These are phyloP conservation scores for Phaenicophaeus curvirostris DNA, from an alignment of 2,797 vertebrate species.

Conservation along the genomic window DNA sequence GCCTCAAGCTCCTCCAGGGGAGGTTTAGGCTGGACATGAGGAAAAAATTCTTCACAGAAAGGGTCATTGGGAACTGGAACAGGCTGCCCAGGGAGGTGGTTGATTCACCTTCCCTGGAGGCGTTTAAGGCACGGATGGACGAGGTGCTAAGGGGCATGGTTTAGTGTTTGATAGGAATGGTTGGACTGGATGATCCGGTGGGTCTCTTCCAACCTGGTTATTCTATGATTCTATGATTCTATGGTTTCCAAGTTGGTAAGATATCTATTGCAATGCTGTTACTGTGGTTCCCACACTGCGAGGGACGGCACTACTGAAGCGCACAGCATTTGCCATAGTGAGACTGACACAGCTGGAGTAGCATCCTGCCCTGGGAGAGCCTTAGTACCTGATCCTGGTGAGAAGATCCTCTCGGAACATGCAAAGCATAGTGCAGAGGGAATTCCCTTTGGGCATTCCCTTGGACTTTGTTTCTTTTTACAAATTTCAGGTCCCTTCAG, in stretches of 20 bases:
- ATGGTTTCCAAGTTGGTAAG: neutral
- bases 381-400: neutral
- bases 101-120: too few relatives aligned
- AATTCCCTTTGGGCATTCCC: neutral
- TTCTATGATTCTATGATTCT: too few relatives aligned
- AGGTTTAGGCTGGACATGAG: too few relatives aligned
- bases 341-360: neutral
- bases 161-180: too few relatives aligned
- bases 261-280: neutral
- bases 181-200: too few relatives aligned
- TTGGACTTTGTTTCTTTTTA: neutral
- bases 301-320: neutral
- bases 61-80: too few relatives aligned
- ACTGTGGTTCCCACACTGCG: neutral
- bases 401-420: neutral
- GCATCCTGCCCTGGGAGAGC: neutral
- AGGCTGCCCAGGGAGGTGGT: too few relatives aligned
- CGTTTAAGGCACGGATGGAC: too few relatives aligned
- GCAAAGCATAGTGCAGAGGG: neutral
- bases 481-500: neutral
- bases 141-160: too few relatives aligned
- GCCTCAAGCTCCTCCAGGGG: too few relatives aligned
- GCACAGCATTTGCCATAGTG: accelerated
- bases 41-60: too few relatives aligned
- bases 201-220: too few relatives aligned